Conservation (phyloP, 2,888 invertebrate species). For the Vanessa cardui region DNA sequence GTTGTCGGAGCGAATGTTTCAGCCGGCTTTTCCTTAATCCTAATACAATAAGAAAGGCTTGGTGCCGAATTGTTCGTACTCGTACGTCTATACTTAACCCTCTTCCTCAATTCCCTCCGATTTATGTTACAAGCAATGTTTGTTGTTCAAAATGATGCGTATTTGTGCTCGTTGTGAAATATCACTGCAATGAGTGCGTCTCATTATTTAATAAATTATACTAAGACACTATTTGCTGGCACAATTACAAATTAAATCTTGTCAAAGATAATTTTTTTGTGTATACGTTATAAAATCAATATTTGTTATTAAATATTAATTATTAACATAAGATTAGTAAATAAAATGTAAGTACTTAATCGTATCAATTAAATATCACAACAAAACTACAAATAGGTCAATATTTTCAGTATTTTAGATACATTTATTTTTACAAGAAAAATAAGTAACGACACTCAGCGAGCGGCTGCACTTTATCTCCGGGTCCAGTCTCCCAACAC, state of each 20-base stretch:
- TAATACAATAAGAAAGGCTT: constrained; percentile 56
- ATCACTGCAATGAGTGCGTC: too few species aligned
- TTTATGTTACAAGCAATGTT: constrained; percentile 29
- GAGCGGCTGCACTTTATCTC: constrained; percentile 74
- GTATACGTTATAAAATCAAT: too few species aligned
- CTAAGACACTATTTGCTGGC: too few species aligned
- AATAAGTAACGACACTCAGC: constrained; percentile 54
- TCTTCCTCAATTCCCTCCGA: constrained; percentile 29
- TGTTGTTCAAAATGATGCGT: constrained; percentile 16
- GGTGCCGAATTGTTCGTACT: constrained; percentile 47
- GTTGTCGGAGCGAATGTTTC: constrained; percentile 50
- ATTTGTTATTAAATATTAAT: not conserved
- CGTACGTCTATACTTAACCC: constrained; percentile 42
- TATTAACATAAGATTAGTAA: not conserved
- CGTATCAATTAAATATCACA: not conserved
- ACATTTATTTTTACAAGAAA: constrained; percentile 42
- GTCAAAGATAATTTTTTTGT: too few species aligned
- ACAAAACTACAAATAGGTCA: constrained; percentile 4
- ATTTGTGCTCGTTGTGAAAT: not conserved
- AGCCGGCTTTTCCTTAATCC: constrained; percentile 57
- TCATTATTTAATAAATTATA: too few species aligned
- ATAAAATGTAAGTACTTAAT: not conserved
- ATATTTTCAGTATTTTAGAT: constrained; percentile 29
- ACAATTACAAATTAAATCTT: too few species aligned
- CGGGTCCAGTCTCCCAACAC: constrained; percentile 77